These are phyloP conservation scores for Ormyrus thymus DNA, from an alignment of 2,888 invertebrate genomes.

Conservation along the genomic window DNA sequence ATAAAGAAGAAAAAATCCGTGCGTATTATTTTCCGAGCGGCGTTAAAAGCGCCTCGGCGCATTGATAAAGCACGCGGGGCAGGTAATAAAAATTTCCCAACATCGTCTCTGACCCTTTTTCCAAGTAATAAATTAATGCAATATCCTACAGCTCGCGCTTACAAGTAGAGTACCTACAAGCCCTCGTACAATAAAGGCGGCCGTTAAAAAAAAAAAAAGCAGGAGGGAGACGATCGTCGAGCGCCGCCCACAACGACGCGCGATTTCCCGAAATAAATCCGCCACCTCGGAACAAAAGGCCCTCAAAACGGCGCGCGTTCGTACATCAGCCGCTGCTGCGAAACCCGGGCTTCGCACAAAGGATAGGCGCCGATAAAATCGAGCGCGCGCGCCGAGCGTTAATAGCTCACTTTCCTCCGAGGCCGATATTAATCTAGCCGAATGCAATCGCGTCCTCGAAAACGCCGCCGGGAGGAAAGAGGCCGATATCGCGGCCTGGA, in stretches of 20 bases:
- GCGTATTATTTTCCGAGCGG: not conserved
- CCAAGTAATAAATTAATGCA: conserved; percentile 40
- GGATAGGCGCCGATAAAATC: conserved; percentile 41
- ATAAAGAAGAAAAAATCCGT: too few species aligned
- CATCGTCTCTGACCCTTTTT: conserved; percentile 33
- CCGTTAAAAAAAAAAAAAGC: too few species aligned
- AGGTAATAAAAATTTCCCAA: conserved; percentile 32
- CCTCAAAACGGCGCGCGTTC: not conserved
- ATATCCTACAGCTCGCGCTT: not conserved
- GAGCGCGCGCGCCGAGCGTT: not conserved
- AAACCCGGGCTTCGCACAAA: conserved; percentile 15
- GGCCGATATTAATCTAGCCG: conserved; percentile 31
- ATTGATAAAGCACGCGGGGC: conserved; percentile 10
- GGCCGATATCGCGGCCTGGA: conserved; percentile 11
- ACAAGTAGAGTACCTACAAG: too few species aligned
- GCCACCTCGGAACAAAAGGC: conserved; percentile 14
- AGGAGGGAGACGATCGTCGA: too few species aligned
- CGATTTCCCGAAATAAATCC: conserved; percentile 24
- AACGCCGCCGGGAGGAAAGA: not conserved
- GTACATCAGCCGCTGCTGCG: not conserved
- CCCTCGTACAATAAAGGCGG: too few species aligned
- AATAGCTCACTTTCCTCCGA: conserved; percentile 36
- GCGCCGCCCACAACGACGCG: not conserved
- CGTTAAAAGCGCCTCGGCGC: too few species aligned
- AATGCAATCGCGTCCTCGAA: conserved; percentile 26